Conservation (phyloP, 2,113 vertebrate genomes). For the Tyrannus savana region DNA sequence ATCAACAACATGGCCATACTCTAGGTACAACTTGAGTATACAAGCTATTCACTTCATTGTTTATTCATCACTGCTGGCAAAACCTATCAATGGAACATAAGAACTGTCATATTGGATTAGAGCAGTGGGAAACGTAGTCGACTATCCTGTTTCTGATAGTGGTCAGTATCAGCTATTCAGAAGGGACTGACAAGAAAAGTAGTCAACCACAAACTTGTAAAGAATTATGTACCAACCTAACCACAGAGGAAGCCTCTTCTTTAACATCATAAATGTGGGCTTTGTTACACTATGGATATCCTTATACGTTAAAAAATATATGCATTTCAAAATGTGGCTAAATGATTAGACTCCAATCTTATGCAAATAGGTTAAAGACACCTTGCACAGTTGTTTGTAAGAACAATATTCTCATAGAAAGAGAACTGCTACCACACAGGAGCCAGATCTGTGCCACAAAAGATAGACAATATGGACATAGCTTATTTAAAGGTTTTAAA, state of each 20-base stretch:
- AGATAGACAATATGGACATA: not conserved
- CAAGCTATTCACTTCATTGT: conserved; percentile 37
- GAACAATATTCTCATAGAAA: not conserved
- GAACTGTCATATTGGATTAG: conserved; percentile 55
- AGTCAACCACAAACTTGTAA: not conserved
- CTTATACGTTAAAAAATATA: not conserved
- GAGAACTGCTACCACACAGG: not conserved
- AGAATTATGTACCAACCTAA: not conserved
- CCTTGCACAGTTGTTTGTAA: not conserved
- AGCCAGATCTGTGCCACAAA: not conserved
- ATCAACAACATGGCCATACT: not conserved
- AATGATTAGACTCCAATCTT: not conserved
- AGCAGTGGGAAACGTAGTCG: not conserved
- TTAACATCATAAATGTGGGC: not conserved
- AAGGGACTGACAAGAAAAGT: not conserved
- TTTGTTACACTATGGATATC: not conserved
- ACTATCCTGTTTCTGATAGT: conserved; percentile 8
- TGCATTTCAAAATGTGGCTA: not conserved
- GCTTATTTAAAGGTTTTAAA: not conserved
- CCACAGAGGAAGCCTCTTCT: not conserved
- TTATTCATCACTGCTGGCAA: conserved; percentile 57
- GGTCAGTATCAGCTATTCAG: conserved; percentile 41
- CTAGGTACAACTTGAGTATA: conserved; percentile 10
- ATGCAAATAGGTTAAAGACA: not conserved
- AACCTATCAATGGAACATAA: conserved; percentile 22